phyloP scores from a whole-genome alignment of 2,113 vertebrate genomes.

The Bambusicola thoracicus region DNA sequence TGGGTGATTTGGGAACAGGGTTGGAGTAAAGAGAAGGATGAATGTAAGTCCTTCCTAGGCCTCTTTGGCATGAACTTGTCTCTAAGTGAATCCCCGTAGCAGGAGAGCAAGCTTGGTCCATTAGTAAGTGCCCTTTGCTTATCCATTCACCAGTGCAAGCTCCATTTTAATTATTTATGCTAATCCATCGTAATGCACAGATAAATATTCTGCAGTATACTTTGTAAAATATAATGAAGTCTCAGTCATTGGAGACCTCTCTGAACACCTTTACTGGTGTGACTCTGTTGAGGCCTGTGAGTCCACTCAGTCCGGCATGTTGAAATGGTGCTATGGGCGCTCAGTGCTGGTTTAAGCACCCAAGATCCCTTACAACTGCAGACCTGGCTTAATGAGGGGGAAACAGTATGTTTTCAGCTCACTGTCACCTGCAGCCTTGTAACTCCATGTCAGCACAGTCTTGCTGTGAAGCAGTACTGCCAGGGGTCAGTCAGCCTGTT shows the following conservation, averaged over 20 bases:
- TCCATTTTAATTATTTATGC: conserved; percentile 71
- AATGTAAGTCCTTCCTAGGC: not conserved
- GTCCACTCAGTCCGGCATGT: rapidly evolving
- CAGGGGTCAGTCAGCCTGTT: rapidly evolving
- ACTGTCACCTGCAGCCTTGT: not conserved
- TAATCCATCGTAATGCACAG: conserved; percentile 53
- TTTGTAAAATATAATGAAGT: conserved; percentile 75
- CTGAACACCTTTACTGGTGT: not conserved
- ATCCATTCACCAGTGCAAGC: not conserved
- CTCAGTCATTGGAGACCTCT: conserved; percentile 58
- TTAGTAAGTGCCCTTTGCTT: conserved; percentile 42
- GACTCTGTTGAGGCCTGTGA: rapidly evolving
- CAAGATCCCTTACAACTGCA: not conserved
- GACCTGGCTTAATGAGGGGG: not conserved
- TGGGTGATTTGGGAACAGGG: not conserved
- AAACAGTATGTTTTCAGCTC: not conserved
- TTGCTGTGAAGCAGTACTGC: not conserved
- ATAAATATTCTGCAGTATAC: conserved; percentile 54
- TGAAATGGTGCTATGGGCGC: not conserved
- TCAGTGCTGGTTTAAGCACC: not conserved
- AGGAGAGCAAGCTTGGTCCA: conserved; percentile 22
- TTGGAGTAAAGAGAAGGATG: not conserved
- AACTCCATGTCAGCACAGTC: not conserved
- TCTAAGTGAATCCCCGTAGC: not conserved
- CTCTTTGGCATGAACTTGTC: not conserved